These are phyloP conservation scores for Pogonognathellus flavescens DNA, from an alignment of 1,140 invertebrate genomes.

Conservation along the genomic window DNA sequence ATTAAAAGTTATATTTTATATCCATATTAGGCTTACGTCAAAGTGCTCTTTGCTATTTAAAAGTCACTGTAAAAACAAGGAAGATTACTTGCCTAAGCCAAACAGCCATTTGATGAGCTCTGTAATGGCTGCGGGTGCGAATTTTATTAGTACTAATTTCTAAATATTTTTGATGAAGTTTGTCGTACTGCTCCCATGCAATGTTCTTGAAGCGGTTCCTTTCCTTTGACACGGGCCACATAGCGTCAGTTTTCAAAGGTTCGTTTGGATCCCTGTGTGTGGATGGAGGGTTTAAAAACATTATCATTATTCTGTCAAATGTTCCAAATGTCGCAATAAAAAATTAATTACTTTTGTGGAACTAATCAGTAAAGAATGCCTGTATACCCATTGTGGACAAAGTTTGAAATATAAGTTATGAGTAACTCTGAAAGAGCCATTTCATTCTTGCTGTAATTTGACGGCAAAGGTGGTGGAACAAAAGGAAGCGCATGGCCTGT, in stretches of 20 bases:
- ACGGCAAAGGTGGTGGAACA: slow-evolving; percentile 76
- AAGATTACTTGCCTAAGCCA: slow-evolving; percentile 77
- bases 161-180: slow-evolving; percentile 90
- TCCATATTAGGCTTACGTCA: not conserved
- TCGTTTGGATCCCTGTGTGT: slow-evolving; percentile 87
- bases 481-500: slow-evolving; percentile 38
- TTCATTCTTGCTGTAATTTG: slow-evolving; percentile 86
- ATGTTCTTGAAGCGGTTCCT: slow-evolving; percentile 85
- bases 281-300: slow-evolving; percentile 54
- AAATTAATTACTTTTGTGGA: not conserved
- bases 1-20: too few species aligned
- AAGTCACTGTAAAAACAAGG: not conserved
- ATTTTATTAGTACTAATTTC: slow-evolving; percentile 83
- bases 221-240: slow-evolving; percentile 82
- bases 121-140: slow-evolving; percentile 85
- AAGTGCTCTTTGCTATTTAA: not conserved
- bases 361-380: not conserved
- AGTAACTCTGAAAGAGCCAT: slow-evolving; percentile 86
- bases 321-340: not conserved
- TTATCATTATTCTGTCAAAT: not conserved
- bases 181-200: slow-evolving; percentile 91
- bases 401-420: slow-evolving; percentile 90
- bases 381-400: slow-evolving; percentile 87
- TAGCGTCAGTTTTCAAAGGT: slow-evolving; percentile 80
- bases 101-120: slow-evolving; percentile 90